Base-by-base conservation (phyloP, 2,113 vertebrate species). In the Gadus chalcogrammus region DNA sequence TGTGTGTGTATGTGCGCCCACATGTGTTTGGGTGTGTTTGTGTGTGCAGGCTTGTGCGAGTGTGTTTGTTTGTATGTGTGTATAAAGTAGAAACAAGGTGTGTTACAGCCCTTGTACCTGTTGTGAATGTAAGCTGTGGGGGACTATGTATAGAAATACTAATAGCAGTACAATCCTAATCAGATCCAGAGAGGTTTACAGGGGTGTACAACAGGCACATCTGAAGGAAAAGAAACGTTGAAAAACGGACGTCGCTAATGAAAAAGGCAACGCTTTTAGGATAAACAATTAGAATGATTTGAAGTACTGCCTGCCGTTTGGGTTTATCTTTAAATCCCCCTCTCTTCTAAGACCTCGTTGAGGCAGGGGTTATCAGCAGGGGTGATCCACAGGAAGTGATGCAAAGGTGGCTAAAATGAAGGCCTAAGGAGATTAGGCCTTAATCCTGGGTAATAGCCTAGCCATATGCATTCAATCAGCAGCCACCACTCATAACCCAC, bases 391-490 rank as follows among this genome's bases (percentile, higher is more conserved):
- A 82, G 76, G 87, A 87, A 84, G 81, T 88, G 82, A 89, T 83
- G 83, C 81, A 79, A 87, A 60, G 67, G 35, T 24, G 42, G 70
- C 62, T 80, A 69, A 84, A 0, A 78, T 63, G 69, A 69, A 67
- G 62, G 24, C 15, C 68, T 75, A 70, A 78, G 59, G 65, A 78
- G 84, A 88, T 88, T 88, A 88, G 77, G 62, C 70, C 71, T 3
- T 89, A 90, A 90, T 88, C 89, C 62, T 15, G 2, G 16, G 78
- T 85, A 88, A 84, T 77, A 86, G 75, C 67, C 31, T 63, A 61
- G 31, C 74, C 82, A 79, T 86, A 79, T 82, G 85, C 79, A 83
- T 76, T 67, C 28, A 74, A 64, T 73, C 71, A 71, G 70, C 63
- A 80, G 71, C 76, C 72, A 77, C 71, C 80, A 76, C 73, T 73